These are phyloP conservation scores for Philhelius pedissequus DNA, from an alignment of 2,888 invertebrate genomes.

Conservation along the genomic window DNA sequence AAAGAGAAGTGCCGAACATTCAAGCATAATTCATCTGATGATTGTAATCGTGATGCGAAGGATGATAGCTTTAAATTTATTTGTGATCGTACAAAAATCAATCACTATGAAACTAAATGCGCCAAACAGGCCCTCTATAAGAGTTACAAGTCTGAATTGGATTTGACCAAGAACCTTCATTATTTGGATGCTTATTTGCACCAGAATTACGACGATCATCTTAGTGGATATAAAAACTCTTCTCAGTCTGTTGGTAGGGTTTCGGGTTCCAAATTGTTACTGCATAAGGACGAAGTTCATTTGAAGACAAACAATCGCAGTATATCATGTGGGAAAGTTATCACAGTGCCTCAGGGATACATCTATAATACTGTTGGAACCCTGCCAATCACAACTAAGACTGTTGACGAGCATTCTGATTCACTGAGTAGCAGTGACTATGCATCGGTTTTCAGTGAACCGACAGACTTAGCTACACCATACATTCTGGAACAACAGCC, in stretches of 20 bases:
- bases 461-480: neutral
- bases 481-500: constrained; percentile 3
- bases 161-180: constrained; percentile 77
- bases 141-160: constrained; percentile 79
- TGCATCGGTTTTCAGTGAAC: constrained; percentile 78
- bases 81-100: constrained; percentile 75
- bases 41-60: constrained; percentile 74
- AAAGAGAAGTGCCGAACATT: constrained; percentile 77
- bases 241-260: constrained; percentile 75
- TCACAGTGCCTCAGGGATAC: constrained; percentile 59
- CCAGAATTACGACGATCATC: constrained; percentile 77
- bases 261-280: constrained; percentile 70
- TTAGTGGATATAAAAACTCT: constrained; percentile 72
- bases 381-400: constrained; percentile 71
- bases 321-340: constrained; percentile 73
- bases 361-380: constrained; percentile 75
- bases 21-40: constrained; percentile 70
- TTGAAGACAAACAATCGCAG: constrained; percentile 73
- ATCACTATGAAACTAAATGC: constrained; percentile 75
- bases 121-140: constrained; percentile 76
- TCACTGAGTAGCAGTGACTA: constrained; percentile 79
- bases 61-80: constrained; percentile 77
- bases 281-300: constrained; percentile 45
- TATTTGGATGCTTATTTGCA: constrained; percentile 78
- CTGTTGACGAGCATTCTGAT: constrained; percentile 72